Conservation (phyloP, 2,888 invertebrate species). For the Dinocampus coccinellae region DNA sequence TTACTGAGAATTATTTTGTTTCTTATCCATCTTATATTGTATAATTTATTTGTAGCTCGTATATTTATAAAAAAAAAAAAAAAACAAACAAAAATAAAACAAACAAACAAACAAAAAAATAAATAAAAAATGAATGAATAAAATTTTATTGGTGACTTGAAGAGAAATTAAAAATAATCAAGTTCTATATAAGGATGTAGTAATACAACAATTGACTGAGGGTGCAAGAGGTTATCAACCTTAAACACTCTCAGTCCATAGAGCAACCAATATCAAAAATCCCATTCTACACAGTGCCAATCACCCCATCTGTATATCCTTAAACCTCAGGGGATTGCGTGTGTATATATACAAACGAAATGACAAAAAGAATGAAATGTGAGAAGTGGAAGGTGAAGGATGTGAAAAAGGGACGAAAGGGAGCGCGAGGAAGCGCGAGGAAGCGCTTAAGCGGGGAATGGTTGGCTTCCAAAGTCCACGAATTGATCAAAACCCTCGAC, state of each 20-base stretch:
- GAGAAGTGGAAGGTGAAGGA: background rate
- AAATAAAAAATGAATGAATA: too few relatives aligned
- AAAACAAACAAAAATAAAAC: too few relatives aligned
- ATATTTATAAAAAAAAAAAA: too few relatives aligned
- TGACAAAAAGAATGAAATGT: background rate
- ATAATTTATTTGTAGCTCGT: too few relatives aligned
- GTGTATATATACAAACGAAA: background rate
- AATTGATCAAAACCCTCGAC: constrained; percentile 30
- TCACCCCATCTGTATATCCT: background rate
- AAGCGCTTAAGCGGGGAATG: background rate
- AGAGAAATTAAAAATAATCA: background rate
- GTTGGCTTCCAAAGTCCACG: background rate
- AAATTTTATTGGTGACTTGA: too few relatives aligned
- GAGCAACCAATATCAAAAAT: background rate
- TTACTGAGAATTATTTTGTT: too few relatives aligned
- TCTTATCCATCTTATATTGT: too few relatives aligned
- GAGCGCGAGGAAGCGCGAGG: background rate
- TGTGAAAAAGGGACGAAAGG: too few relatives aligned
- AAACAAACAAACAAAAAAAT: too few relatives aligned
- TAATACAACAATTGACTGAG: background rate
- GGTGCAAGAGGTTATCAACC: background rate
- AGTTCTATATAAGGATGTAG: background rate
- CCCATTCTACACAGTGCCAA: background rate
- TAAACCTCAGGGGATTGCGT: background rate
- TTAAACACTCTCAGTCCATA: background rate